These are phyloP conservation scores for Ornithoptera alexandrae DNA, from an alignment of 2,888 invertebrate genomes.

Conservation along the genomic window DNA sequence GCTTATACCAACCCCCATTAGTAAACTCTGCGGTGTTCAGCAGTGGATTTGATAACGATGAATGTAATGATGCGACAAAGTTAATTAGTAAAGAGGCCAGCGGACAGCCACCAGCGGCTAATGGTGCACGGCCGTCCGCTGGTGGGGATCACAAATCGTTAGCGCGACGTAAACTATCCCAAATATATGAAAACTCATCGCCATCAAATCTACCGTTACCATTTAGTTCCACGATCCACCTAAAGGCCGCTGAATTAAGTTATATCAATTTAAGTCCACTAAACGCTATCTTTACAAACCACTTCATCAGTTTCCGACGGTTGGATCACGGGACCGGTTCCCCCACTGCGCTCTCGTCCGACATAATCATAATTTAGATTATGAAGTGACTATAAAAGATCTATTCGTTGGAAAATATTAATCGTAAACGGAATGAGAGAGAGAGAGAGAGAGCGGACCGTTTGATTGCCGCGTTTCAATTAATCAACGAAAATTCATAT, in stretches of 20 bases:
- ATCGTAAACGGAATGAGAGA: constrained; percentile 15
- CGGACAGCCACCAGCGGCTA: no score
- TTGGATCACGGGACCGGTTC: constrained; percentile 5
- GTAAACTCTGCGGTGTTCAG: no score
- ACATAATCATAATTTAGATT: constrained; percentile 26
- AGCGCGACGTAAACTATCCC: constrained; percentile 11
- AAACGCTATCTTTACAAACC: not conserved
- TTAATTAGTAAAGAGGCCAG: no score
- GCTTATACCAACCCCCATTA: no score
- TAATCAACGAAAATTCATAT: constrained; percentile 22
- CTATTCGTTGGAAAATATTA: constrained; percentile 27
- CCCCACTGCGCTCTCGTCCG: constrained; percentile 4
- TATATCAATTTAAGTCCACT: constrained; percentile 11
- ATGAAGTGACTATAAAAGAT: constrained; percentile 24
- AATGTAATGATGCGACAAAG: no score
- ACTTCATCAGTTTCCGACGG: constrained; percentile 6
- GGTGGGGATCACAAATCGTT: no score
- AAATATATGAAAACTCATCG: constrained; percentile 12
- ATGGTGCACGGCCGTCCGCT: no score
- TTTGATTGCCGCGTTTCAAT: constrained; percentile 13
- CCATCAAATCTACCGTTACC: constrained; percentile 19
- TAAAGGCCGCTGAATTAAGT: constrained; percentile 23
- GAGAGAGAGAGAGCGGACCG: not conserved
- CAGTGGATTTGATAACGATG: no score
- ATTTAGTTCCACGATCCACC: constrained; percentile 17